phyloP scores from a whole-genome alignment of 2,888 invertebrate species.

The Plutella xylostella region DNA sequence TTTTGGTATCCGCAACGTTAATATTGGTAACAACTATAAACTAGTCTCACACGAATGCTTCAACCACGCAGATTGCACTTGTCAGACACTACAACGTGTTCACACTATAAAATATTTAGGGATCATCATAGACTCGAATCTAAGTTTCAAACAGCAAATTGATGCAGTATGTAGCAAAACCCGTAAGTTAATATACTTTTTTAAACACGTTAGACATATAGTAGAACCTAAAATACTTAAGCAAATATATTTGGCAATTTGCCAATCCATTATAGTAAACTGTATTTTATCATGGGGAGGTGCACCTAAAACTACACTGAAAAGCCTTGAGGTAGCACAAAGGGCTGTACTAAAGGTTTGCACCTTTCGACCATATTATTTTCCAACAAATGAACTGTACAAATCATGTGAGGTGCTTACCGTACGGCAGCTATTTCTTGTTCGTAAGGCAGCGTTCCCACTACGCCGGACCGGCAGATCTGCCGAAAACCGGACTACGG shows the following conservation, averaged over 20 bases:
- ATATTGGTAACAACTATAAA: background rate
- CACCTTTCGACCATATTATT: too few relatives aligned
- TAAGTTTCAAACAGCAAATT: background rate
- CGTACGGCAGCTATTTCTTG: background rate
- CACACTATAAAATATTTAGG: background rate
- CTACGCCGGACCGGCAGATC: too few relatives aligned
- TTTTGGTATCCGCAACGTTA: background rate
- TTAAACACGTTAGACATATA: background rate
- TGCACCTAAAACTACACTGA: background rate
- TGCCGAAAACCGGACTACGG: too few relatives aligned
- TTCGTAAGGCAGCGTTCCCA: too few relatives aligned
- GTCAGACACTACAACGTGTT: background rate
- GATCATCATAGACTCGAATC: background rate
- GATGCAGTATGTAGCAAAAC: background rate
- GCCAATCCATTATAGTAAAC: too few relatives aligned
- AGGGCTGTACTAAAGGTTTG: too few relatives aligned
- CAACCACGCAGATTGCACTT: background rate
- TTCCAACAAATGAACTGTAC: background rate
- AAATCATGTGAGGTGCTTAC: background rate
- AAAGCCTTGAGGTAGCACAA: too few relatives aligned
- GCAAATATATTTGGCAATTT: background rate
- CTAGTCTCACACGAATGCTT: background rate
- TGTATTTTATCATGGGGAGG: background rate
- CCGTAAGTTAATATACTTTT: background rate
- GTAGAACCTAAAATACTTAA: background rate